Evolutionary conservation across 2,113 vertebrate genomes (phyloP), one percentile per base, ranked within the genome.

Genomic region (Apistogramma diplotaenia): DNA sequence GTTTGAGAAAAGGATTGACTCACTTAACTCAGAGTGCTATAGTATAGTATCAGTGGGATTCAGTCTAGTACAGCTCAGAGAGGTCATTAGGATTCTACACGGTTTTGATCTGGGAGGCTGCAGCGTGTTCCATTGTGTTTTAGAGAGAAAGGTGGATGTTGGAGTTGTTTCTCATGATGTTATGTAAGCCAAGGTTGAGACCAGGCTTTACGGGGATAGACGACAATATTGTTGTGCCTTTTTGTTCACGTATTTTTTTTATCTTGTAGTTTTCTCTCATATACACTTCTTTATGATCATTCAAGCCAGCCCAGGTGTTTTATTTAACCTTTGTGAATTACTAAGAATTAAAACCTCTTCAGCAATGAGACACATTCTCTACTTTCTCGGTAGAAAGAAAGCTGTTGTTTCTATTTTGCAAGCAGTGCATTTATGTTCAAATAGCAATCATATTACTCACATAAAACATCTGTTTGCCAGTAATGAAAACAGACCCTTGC

Each of bases 41-140:
- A 54, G 40, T 62, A 76, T 70, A 60, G 67, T 75, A 87, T 85
- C 79, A 58, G 67, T 35, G 82, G 79, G 85, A 87, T 76, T 77
- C 67, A 72, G 76, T 70, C 61, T 25, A 61, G 70, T 31, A 11
- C 56, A 73, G 82, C 89, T 84, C 79, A 54, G 67, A 86, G 72
- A 87, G 86, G 81, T 90, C 85, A 89, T 90, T 90, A 87, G 67
- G 82, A 89, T 90, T 85, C 85, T 29, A 8, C 40, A 21, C 16
- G 1, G 71, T 88, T 83, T 61, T 57, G 80, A 85, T 84, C 82
- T 57, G 54, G 27, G 54, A 79, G 74, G 74, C 71, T 84, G 49
- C 74, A 79, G 19, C 61, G 23, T 85, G 79, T 76, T 54, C 57
- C 72, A 29, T n/a, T 71, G 72, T 82, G 79, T 84, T 87, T 74